Conservation (phyloP, 2,113 vertebrate genomes). For the Upupa epops region DNA sequence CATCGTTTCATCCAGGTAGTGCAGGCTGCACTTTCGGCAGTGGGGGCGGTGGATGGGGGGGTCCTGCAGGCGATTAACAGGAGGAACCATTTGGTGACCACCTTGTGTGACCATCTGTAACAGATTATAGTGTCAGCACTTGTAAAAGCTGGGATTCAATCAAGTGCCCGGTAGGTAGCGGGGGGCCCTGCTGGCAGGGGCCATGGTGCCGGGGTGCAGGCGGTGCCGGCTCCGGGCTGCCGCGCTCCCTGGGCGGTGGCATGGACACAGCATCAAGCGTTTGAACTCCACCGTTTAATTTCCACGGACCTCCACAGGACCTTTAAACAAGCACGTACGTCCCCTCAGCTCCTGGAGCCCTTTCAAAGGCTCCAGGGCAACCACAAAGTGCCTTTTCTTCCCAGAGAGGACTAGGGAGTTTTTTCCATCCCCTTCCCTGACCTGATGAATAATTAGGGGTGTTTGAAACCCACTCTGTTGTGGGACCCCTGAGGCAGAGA, state of each 20-base stretch:
- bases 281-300: not conserved
- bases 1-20: slow-evolving; percentile 32
- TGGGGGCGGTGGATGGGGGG: not conserved
- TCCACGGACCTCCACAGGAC: not conserved
- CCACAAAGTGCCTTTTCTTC: slow-evolving; percentile 39
- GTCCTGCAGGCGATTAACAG: not conserved
- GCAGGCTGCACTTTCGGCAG: not conserved
- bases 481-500: not conserved
- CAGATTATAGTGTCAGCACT: slow-evolving; percentile 54
- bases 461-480: not conserved
- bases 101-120: slow-evolving; percentile 75
- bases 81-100: slow-evolving; percentile 67
- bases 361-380: slow-evolving; percentile 38
- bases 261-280: not conserved
- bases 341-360: slow-evolving; percentile 27
- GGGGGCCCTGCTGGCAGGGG: not conserved
- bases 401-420: not conserved
- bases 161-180: slow-evolving; percentile 53
- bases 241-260: not conserved
- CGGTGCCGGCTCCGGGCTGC: not conserved
- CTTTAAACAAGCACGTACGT: not conserved
- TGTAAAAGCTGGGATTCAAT: slow-evolving; percentile 49
- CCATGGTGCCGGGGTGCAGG: not conserved
- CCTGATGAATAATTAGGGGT: not conserved
- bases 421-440: not conserved